Evolutionary conservation across 1,140 invertebrate species (phyloP).

Genomic region (Papilio xuthus): DNA sequence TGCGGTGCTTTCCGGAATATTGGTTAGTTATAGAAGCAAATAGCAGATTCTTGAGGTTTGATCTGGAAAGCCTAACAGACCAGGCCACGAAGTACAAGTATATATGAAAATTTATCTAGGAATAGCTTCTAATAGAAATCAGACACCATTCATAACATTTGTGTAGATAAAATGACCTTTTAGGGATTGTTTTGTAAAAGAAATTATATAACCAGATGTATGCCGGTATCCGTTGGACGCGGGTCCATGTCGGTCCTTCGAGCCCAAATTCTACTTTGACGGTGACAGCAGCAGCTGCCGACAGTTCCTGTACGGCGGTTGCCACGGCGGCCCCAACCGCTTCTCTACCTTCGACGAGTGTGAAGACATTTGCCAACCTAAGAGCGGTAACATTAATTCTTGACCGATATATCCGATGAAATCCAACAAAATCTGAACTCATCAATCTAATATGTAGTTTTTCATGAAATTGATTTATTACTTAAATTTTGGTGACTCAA

Average conservation of each 20-base stretch:
- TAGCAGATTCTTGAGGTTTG: too few species aligned
- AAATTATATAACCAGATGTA: slow-evolving; percentile 50
- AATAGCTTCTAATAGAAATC: too few species aligned
- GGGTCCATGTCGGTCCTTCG: slow-evolving; percentile 85
- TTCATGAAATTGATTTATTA: background rate
- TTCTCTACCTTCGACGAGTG: slow-evolving; percentile 87
- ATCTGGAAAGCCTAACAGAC: background rate
- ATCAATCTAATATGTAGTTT: too few species aligned
- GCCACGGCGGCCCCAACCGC: slow-evolving; percentile 90
- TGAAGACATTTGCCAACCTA: slow-evolving; percentile 82
- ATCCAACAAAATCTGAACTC: too few species aligned
- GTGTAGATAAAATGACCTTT: too few species aligned
- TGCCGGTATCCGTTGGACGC: slow-evolving; percentile 82
- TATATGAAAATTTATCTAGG: too few species aligned
- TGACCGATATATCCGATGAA: background rate
- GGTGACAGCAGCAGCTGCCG: slow-evolving; percentile 78
- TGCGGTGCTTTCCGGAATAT: slow-evolving; percentile 88
- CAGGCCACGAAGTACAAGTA: background rate
- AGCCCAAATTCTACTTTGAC: slow-evolving; percentile 88
- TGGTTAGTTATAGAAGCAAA: slow-evolving; percentile 79
- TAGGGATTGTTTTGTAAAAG: too few species aligned
- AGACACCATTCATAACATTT: too few species aligned
- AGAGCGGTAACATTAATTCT: slow-evolving; percentile 42
- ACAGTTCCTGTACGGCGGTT: slow-evolving; percentile 90
- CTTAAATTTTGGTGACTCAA: too few species aligned